Conservation (phyloP, 2,113 vertebrate species). For the Hemicordylus capensis region DNA sequence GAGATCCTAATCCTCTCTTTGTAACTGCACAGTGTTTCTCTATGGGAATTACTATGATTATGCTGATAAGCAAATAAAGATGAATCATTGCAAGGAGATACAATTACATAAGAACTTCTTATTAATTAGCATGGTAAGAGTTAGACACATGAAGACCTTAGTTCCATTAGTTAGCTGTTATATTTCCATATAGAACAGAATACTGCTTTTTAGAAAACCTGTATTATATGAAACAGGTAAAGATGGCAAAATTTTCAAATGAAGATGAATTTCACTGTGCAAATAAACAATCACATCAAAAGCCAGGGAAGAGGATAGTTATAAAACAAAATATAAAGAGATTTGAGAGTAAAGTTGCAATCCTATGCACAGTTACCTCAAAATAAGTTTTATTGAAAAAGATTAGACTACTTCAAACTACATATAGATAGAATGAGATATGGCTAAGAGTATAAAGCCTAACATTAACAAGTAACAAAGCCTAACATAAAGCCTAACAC, state of each 20-base stretch:
- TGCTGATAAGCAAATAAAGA: constrained; percentile 5
- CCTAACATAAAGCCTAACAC: too few species aligned
- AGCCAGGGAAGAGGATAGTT: neutral
- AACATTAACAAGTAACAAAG: too few species aligned
- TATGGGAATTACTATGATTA: neutral
- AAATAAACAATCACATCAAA: fast-evolving
- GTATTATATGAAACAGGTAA: neutral
- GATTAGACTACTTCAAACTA: neutral
- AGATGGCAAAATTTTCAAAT: neutral
- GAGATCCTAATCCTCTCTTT: neutral
- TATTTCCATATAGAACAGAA: fast-evolving
- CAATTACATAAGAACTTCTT: neutral
- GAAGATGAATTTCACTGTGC: neutral
- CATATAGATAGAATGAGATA: neutral
- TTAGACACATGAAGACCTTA: neutral
- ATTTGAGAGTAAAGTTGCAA: neutral
- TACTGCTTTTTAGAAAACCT: neutral
- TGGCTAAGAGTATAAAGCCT: neutral
- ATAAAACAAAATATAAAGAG: neutral
- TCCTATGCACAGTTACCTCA: neutral
- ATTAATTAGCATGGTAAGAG: constrained; percentile 5
- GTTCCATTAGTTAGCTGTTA: neutral
- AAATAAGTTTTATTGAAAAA: too few species aligned
- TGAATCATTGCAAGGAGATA: neutral
- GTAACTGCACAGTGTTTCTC: neutral